Conservation (phyloP, 2,797 vertebrate genomes). For the Tauraco hartlaubi region DNA sequence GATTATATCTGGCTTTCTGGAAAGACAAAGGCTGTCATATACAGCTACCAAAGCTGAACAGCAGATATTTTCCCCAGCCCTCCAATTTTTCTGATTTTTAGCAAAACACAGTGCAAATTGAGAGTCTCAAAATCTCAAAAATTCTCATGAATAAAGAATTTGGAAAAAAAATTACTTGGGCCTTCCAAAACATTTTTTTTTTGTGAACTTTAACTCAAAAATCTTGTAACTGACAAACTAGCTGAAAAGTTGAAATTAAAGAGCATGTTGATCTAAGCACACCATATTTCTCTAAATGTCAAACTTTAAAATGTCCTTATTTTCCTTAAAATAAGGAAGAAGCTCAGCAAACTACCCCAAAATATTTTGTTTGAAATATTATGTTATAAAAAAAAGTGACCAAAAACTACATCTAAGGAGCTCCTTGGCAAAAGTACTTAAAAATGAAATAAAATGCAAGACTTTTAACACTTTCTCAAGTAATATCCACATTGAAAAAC, state of each 20-base stretch:
- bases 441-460: not conserved
- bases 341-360: not conserved
- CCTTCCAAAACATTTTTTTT: not conserved
- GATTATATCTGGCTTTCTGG: conserved; percentile 10
- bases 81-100: not conserved
- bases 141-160: conserved; percentile 6
- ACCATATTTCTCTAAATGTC: conserved; percentile 33
- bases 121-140: not conserved
- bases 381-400: not conserved
- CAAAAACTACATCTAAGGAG: not conserved
- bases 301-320: conserved; percentile 14
- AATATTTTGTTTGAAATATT: not conserved
- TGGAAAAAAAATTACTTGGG: not conserved
- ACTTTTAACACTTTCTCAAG: not conserved
- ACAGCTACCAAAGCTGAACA: not conserved
- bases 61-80: not conserved
- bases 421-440: not conserved
- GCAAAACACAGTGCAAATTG: not conserved
- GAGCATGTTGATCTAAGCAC: not conserved
- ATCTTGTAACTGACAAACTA: not conserved
- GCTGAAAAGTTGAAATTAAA: conserved; percentile 26
- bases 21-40: not conserved
- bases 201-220: not conserved
- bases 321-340: conserved; percentile 6
- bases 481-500: not conserved